Evolutionary conservation across 2,888 invertebrate species (phyloP).

Genomic region (Folsomia candida): DNA sequence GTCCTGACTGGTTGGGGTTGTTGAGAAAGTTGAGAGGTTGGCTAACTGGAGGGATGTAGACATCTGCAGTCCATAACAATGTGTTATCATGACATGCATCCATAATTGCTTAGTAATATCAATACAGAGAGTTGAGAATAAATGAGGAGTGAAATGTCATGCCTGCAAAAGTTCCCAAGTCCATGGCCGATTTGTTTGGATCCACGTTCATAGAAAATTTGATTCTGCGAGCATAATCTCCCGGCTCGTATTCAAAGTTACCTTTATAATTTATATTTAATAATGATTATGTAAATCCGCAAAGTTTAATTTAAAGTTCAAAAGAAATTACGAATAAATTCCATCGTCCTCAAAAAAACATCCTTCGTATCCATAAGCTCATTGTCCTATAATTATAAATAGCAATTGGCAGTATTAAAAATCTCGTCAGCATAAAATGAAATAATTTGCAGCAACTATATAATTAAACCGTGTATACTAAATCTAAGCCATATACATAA

Average conservation of each 20-base stretch:
- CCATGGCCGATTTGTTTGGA: slow-evolving; percentile 83
- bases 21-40: slow-evolving; percentile 55
- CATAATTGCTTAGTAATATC: no score
- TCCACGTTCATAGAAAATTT: slow-evolving; percentile 86
- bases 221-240: slow-evolving; percentile 80
- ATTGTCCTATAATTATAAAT: no score
- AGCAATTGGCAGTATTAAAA: no score
- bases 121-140: no score
- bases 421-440: no score
- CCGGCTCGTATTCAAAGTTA: slow-evolving; percentile 90
- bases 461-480: no score
- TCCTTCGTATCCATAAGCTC: slow-evolving; percentile 93
- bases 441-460: no score
- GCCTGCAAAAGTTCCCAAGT: slow-evolving; percentile 75
- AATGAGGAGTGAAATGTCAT: no score
- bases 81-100: no score
- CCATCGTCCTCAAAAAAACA: slow-evolving; percentile 91
- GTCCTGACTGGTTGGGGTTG: slow-evolving; percentile 51
- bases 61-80: no score
- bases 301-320: no score
- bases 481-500: no score
- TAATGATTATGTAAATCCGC: background rate
- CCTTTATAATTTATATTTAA: slow-evolving; percentile 44
- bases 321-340: slow-evolving; percentile 75
- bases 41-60: slow-evolving; percentile 58